Conservation (phyloP, 2,113 vertebrate species). For the Lota lota region DNA sequence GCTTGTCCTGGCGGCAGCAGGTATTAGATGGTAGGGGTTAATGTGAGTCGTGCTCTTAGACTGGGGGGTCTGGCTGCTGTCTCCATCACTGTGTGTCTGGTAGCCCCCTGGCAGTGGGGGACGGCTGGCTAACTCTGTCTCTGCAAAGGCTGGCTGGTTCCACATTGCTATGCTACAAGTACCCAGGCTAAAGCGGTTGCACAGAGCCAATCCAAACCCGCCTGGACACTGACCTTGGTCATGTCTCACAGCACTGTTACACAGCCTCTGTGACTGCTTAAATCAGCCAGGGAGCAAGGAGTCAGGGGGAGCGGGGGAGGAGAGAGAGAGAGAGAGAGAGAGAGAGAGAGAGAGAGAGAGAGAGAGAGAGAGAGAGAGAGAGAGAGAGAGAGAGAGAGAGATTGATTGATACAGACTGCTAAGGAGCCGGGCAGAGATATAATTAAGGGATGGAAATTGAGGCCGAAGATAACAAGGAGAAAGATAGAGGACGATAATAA, state of each 20-base stretch:
- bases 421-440: conserved; percentile 19
- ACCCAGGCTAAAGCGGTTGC: no score
- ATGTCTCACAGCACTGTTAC: no score
- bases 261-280: no score
- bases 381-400: not conserved
- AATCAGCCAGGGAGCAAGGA: not conserved
- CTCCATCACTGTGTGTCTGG: not conserved
- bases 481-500: conserved; percentile 1
- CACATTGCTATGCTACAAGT: no score
- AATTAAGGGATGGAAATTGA: conserved; percentile 17
- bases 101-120: not conserved
- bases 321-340: not conserved
- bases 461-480: conserved; percentile 20
- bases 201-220: no score
- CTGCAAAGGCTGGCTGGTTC: no score
- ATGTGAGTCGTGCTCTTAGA: conserved; percentile 27
- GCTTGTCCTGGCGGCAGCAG: not conserved
- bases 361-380: conserved; percentile 5
- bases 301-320: conserved; percentile 18
- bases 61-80: conserved; percentile 24
- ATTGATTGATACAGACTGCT: conserved; percentile 3
- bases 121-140: no score
- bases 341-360: not conserved
- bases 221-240: no score
- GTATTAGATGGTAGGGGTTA: conserved; percentile 5